Evolutionary conservation across 2,113 vertebrate species (phyloP), one percentile per base, ranked within the genome.

Genomic region (Pluvianellus socialis): DNA sequence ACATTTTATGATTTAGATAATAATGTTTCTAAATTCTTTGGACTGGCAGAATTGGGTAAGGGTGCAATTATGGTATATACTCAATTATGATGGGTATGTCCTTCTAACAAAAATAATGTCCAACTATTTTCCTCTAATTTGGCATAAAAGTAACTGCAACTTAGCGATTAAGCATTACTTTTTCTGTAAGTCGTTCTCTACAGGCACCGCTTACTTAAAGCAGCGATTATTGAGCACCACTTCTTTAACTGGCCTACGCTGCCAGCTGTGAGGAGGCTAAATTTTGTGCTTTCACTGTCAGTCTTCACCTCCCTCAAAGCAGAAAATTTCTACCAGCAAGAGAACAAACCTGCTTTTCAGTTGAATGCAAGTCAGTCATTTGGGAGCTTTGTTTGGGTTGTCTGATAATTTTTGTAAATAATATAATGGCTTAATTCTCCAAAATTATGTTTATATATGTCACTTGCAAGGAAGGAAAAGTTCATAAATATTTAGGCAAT

Each of bases 131-230:
- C n/a, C 56, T 94, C n/a, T 62, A 53, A 38, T 23, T 72, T 61
- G 26, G 4, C 12, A 30, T 76, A 24, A 66, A 66, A 75, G 22
- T 44, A 30, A 14, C 45, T 66, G 8, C 14, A 68, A 7, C 5
- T 71, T 79, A 47, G 23, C 0, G 0, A 30, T 61, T 42, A 56
- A 72, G 13, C 14, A 27, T 11, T 72, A 12, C 2, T 85, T 56
- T 50, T 88, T 18, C 79, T 66, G 21, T 50, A n/a, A 35, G 14
- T 27, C 3, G 0, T 18, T 72, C 8, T 70, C 40, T 70, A 7
- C 27, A 70, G 79, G 28, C 38, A 32, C 7, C 16, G 4, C 33
- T n/a, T 45, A 38, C 5, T 86, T 53, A 75, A 84, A 75, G 17
- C 23, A 52, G 10, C 0, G 3, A 28, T 87, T 55, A n/a, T 1